phyloP scores from a whole-genome alignment of 2,113 vertebrate species.

The Grammomys surdaster region DNA sequence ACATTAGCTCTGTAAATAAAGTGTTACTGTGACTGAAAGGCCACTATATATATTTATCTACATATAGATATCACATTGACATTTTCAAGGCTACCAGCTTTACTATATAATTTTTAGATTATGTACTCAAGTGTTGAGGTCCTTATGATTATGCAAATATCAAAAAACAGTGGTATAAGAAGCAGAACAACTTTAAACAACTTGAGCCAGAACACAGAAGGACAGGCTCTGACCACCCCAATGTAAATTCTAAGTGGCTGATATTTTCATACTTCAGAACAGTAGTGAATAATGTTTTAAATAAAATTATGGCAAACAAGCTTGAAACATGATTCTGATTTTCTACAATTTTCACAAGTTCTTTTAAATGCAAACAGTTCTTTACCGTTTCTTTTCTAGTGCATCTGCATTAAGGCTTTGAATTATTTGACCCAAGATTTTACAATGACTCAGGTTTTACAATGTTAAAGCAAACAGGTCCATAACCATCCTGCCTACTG shows the following conservation, averaged over 20 bases:
- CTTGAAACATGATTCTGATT: slow-evolving; percentile 84
- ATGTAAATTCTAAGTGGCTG: slow-evolving; percentile 76
- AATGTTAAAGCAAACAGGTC: slow-evolving; percentile 79
- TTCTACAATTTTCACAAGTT: slow-evolving; percentile 82
- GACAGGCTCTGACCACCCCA: slow-evolving; percentile 81
- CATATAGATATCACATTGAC: slow-evolving; percentile 83
- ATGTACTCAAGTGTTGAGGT: slow-evolving; percentile 90
- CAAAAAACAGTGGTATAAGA: slow-evolving; percentile 86
- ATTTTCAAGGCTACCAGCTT: slow-evolving; percentile 88
- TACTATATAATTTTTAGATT: slow-evolving; percentile 81
- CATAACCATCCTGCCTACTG: slow-evolving; percentile 62
- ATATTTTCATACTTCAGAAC: slow-evolving; percentile 66
- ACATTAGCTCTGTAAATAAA: slow-evolving; percentile 89
- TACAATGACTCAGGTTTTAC: slow-evolving; percentile 76
- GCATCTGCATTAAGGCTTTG: slow-evolving; percentile 91
- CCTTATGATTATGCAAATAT: slow-evolving; percentile 84
- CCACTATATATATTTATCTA: slow-evolving; percentile 85
- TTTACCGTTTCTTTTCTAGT: slow-evolving; percentile 84
- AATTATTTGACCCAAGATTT: slow-evolving; percentile 87
- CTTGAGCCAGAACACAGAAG: slow-evolving; percentile 77
- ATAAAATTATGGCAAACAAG: slow-evolving; percentile 85
- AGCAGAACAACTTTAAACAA: slow-evolving; percentile 75
- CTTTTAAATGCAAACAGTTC: slow-evolving; percentile 80
- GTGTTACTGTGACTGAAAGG: slow-evolving; percentile 89
- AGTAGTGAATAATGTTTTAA: slow-evolving; percentile 74